Percentiles rank a stretch among this genome's conserved stretches.
Conservation (phyloP, 2,797 vertebrate genomes). For the Petrocephalus schoutedeni region DNA sequence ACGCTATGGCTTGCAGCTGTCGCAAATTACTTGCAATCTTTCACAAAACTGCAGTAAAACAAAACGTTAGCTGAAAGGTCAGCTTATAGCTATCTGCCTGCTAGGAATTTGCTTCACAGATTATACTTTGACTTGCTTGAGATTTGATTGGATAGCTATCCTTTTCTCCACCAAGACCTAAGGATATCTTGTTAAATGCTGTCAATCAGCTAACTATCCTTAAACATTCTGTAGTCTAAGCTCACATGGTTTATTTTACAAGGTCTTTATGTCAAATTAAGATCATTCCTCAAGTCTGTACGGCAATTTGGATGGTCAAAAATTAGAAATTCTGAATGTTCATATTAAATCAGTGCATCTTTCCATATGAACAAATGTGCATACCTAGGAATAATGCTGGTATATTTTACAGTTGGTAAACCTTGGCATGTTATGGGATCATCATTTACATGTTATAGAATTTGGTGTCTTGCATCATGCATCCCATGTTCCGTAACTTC, state of each 20-base stretch:
- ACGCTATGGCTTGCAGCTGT: conserved; percentile 41
- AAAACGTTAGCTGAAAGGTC: neutral
- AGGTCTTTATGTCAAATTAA: neutral
- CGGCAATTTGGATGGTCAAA: neutral
- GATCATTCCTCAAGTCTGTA: neutral
- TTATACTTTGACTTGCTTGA: neutral
- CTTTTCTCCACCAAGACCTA: neutral
- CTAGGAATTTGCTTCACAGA: neutral
- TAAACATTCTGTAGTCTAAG: neutral
- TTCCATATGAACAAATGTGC: neutral
- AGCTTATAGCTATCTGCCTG: neutral
- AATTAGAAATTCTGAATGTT: neutral
- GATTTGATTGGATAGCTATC: neutral
- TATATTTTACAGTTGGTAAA: neutral
- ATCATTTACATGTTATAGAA: neutral
- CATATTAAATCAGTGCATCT: neutral
- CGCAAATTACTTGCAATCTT: neutral
- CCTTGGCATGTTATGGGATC: neutral
- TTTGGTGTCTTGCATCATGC: neutral
- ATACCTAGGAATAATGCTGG: neutral
- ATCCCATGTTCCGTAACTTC: neutral
- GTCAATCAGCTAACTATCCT: neutral
- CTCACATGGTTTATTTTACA: neutral
- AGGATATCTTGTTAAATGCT: neutral
- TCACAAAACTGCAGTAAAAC: neutral